These are phyloP conservation scores for Leptonema lineaticorne DNA, from an alignment of 1,140 invertebrate species.

Conservation along the genomic window DNA sequence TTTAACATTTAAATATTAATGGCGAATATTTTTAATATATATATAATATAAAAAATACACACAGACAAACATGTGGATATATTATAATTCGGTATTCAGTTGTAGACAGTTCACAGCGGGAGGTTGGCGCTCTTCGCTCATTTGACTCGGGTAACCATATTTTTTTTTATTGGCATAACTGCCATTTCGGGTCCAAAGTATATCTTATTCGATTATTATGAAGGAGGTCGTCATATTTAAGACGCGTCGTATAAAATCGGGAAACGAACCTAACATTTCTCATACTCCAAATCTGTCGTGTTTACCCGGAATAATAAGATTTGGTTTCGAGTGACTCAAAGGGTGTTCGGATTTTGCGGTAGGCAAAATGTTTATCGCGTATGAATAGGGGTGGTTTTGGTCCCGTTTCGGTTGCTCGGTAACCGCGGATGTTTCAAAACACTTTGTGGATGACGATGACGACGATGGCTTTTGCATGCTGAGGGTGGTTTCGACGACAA, in stretches of 20 bases:
- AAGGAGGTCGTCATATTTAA: conserved; percentile 8
- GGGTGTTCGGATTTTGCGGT: neutral
- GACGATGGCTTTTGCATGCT: conserved; percentile 22
- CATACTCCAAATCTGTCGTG: too few species aligned
- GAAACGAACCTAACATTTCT: neutral
- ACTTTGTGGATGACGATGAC: conserved; percentile 25
- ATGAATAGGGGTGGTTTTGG: conserved; percentile 4
- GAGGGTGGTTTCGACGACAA: conserved; percentile 6
- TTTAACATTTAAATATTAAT: too few species aligned
- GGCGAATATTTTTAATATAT: too few species aligned
- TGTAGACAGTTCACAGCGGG: conserved; percentile 23
- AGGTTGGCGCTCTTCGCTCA: conserved; percentile 22
- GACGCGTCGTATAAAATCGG: neutral
- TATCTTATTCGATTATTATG: conserved; percentile 7
- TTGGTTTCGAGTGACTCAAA: neutral
- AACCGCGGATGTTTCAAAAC: conserved; percentile 17
- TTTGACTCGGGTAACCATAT: conserved; percentile 20
- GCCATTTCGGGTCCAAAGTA: neutral
- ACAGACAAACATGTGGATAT: neutral
- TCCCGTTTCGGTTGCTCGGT: conserved; percentile 7
- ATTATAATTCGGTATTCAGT: neutral
- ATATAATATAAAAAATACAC: too few species aligned
- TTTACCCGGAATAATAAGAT: too few species aligned
- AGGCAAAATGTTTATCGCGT: conserved; percentile 7
- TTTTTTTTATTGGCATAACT: conserved; percentile 15